phyloP scores from a whole-genome alignment of 2,888 invertebrate species.

The Trichacis sp. region DNA sequence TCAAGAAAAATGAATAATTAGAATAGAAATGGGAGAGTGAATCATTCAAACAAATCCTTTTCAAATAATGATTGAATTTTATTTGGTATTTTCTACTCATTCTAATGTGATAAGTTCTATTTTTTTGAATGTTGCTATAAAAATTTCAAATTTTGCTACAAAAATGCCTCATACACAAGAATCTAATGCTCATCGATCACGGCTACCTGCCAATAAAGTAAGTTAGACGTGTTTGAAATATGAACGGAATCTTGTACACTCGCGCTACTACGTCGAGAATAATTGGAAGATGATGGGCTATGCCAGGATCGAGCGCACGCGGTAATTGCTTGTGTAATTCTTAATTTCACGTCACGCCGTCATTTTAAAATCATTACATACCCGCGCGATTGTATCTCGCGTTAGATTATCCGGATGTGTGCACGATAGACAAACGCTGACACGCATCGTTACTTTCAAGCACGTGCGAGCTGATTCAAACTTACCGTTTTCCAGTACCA shows the following conservation, averaged over 20 bases:
- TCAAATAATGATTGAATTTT: too few species aligned
- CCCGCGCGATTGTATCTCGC: slow-evolving; percentile 46
- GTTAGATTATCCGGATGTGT: slow-evolving; percentile 45
- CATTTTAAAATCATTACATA: slow-evolving; percentile 53
- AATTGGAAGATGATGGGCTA: slow-evolving; percentile 66
- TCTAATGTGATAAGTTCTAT: too few species aligned
- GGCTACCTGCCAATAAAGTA: not conserved
- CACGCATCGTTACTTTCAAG: slow-evolving; percentile 51
- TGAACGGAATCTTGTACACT: slow-evolving; percentile 21
- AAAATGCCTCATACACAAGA: too few species aligned
- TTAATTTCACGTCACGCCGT: slow-evolving; percentile 65
- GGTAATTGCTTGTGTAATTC: slow-evolving; percentile 66
- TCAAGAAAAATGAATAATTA: too few species aligned
- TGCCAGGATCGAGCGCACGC: slow-evolving; percentile 57
- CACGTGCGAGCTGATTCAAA: slow-evolving; percentile 51
- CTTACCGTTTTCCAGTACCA: slow-evolving; percentile 32
- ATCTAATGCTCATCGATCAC: not conserved
- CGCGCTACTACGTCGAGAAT: slow-evolving; percentile 38
- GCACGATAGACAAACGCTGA: slow-evolving; percentile 52
- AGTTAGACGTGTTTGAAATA: not conserved
- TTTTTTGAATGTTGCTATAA: too few species aligned
- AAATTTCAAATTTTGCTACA: too few species aligned
- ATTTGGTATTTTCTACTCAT: too few species aligned
- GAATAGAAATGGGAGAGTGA: too few species aligned
- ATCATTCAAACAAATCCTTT: too few species aligned